Conservation (phyloP, 2,113 vertebrate genomes). For the Macaca mulatta region DNA sequence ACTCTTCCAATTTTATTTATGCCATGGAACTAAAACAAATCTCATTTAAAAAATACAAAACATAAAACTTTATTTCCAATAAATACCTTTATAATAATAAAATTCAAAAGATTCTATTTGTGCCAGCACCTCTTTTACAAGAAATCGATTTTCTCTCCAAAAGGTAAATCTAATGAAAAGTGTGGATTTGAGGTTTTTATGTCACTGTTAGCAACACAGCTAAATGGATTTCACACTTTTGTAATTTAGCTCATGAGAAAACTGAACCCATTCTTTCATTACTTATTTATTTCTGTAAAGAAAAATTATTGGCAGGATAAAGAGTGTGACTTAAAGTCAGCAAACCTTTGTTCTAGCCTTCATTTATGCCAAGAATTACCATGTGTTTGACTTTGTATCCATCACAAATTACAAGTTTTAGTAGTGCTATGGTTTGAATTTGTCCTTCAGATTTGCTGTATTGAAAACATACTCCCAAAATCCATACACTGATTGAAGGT, state of each 20-base stretch:
- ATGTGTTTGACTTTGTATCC: not conserved
- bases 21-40: not conserved
- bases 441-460: not conserved
- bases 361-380: not conserved
- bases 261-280: not conserved
- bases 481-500: not conserved
- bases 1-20: not conserved
- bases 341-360: not conserved
- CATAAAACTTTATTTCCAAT: not conserved
- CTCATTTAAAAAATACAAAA: not conserved
- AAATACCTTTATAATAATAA: not conserved
- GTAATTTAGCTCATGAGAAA: not conserved
- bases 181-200: not conserved
- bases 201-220: not conserved
- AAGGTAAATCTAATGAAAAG: not conserved
- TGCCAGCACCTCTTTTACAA: not conserved
- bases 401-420: not conserved
- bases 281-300: not conserved
- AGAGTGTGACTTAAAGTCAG: not conserved
- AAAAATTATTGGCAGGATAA: not conserved
- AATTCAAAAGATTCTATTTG: not conserved
- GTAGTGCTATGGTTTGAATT: not conserved
- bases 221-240: not conserved
- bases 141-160: conserved; percentile 13
- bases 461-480: not conserved